These are phyloP conservation scores for Ptychodera flava DNA, from an alignment of 35 echinoderm and acorn worm genomes.

Conservation along the genomic window DNA sequence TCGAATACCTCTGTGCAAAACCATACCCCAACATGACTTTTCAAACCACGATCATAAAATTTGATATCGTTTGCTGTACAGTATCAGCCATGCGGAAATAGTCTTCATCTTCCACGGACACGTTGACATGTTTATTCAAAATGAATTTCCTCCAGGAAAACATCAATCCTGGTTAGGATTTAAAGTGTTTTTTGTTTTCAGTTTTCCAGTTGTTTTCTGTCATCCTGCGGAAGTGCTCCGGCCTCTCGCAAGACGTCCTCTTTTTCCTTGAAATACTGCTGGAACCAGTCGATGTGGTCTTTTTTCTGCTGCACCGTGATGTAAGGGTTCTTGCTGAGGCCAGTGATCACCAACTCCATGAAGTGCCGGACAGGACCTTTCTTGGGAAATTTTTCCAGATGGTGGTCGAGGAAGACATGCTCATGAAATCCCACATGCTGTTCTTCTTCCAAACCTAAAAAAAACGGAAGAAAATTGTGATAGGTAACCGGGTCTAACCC, in stretches of 20 bases:
- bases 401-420: constrained; percentile 76
- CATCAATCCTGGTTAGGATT: no score
- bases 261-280: constrained; percentile 68
- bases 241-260: constrained; percentile 47
- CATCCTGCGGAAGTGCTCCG: not conserved
- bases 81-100: no score
- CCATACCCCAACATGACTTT: no score
- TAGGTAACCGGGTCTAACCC: no score
- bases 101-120: no score
- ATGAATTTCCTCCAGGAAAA: no score
- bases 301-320: constrained; percentile 85
- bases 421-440: constrained; percentile 72
- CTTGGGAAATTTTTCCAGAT: constrained; percentile 64
- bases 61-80: no score
- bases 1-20: no score
- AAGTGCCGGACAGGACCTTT: constrained; percentile 57
- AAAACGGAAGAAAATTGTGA: not conserved
- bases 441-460: constrained; percentile 89
- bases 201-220: not conserved
- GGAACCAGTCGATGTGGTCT: constrained; percentile 86
- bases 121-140: no score
- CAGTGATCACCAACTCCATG: constrained; percentile 85
- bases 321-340: constrained; percentile 76
- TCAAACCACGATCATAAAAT: no score
- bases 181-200: no score